Evolutionary conservation across 1,140 invertebrate genomes (phyloP).

Genomic region (Tigriopus japonicus): DNA sequence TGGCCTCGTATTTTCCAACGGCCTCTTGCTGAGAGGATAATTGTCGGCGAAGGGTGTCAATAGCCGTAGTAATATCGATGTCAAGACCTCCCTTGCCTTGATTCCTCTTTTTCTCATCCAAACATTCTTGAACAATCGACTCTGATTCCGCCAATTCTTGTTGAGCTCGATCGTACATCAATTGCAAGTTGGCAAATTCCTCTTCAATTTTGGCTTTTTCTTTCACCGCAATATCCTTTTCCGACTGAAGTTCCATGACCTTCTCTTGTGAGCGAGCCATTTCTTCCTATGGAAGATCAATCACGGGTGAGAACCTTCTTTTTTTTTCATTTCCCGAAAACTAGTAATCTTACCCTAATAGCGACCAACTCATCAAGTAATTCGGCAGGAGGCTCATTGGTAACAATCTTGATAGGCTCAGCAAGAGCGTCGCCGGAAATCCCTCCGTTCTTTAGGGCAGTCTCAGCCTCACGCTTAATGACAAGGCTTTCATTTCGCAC

Average conservation of each 20-base stretch:
- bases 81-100: neutral
- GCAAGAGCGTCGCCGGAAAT: neutral
- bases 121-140: conserved; percentile 4
- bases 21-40: neutral
- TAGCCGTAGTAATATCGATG: neutral
- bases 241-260: neutral
- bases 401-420: neutral
- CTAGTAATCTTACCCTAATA: neutral
- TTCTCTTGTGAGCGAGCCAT: neutral
- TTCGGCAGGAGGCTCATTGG: neutral
- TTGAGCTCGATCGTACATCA: conserved; percentile 1
- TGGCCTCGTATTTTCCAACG: conserved; percentile 6
- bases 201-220: neutral
- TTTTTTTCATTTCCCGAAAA: neutral
- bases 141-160: conserved; percentile 4
- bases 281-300: neutral
- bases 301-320: neutral
- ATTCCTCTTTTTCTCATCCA: conserved; percentile 6
- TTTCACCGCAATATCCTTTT: neutral
- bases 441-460: neutral
- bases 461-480: neutral
- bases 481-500: neutral
- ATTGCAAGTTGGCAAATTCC: neutral
- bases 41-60: neutral
- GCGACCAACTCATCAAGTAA: neutral